Conservation (phyloP, 2,113 vertebrate species). For the Tragulus kanchil region DNA sequence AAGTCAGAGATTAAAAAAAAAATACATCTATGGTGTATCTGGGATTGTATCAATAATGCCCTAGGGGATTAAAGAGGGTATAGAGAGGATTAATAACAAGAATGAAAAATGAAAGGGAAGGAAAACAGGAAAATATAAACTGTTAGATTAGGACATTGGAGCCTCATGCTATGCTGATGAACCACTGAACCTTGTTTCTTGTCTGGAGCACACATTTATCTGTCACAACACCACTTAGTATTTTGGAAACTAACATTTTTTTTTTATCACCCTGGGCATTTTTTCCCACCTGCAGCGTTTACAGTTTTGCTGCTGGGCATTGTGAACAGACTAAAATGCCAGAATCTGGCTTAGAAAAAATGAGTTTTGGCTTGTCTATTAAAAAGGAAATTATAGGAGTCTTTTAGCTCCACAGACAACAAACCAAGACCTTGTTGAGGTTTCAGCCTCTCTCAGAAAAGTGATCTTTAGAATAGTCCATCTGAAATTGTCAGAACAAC, state of each 20-base stretch:
- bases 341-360: not conserved
- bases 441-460: not conserved
- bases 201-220: not conserved
- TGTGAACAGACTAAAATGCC: not conserved
- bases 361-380: not conserved
- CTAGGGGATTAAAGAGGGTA: not conserved
- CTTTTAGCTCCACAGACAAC: not conserved
- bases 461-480: not conserved
- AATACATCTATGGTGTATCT: conserved; percentile 13
- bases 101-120: not conserved
- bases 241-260: not conserved
- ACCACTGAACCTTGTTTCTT: not conserved
- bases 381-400: not conserved
- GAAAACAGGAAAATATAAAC: not conserved
- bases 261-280: not conserved
- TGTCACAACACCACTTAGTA: not conserved
- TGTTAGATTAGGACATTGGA: not conserved
- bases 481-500: not conserved
- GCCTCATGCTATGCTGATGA: not conserved
- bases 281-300: not conserved
- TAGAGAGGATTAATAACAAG: not conserved
- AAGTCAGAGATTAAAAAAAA: not conserved
- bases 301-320: not conserved
- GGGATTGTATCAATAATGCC: not conserved
- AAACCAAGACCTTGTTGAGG: not conserved